Conservation (phyloP, 2,888 invertebrate species). For the Pseudococcus longispinus region DNA sequence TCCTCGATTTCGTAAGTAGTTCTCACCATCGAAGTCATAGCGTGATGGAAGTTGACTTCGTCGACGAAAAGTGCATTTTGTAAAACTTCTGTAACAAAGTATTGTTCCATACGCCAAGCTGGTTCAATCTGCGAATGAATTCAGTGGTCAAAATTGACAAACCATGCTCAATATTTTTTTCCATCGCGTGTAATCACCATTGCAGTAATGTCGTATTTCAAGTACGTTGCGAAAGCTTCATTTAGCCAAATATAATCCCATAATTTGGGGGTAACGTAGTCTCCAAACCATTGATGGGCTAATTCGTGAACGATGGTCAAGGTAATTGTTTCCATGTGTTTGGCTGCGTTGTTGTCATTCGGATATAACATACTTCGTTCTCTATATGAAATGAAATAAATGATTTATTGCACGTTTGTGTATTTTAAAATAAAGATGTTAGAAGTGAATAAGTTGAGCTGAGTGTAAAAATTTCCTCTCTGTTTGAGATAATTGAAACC, state of each 20-base stretch:
- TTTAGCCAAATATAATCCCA: slow-evolving; percentile 58
- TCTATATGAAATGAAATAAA: background rate
- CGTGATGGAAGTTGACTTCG: slow-evolving; percentile 67
- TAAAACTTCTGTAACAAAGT: slow-evolving; percentile 63
- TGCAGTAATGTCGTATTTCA: slow-evolving; percentile 56
- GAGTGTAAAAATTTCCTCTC: too few species aligned
- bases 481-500: too few species aligned
- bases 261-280: slow-evolving; percentile 76
- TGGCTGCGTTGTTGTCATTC: background rate
- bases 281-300: slow-evolving; percentile 98
- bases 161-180: background rate
- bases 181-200: slow-evolving; percentile 39
- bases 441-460: too few species aligned
- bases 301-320: slow-evolving; percentile 89
- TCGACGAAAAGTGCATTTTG: slow-evolving; percentile 67
- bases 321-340: slow-evolving; percentile 73
- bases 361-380: background rate
- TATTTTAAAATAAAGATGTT: too few species aligned
- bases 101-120: slow-evolving; percentile 59
- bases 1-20: slow-evolving; percentile 68
- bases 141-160: background rate
- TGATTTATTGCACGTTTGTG: too few species aligned
- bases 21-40: slow-evolving; percentile 69
- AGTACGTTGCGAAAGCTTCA: slow-evolving; percentile 58
- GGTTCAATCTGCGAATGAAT: slow-evolving; percentile 58